Base-by-base conservation (phyloP, 2,113 vertebrate genomes). In the Cyphomyrus discorhynchus region DNA sequence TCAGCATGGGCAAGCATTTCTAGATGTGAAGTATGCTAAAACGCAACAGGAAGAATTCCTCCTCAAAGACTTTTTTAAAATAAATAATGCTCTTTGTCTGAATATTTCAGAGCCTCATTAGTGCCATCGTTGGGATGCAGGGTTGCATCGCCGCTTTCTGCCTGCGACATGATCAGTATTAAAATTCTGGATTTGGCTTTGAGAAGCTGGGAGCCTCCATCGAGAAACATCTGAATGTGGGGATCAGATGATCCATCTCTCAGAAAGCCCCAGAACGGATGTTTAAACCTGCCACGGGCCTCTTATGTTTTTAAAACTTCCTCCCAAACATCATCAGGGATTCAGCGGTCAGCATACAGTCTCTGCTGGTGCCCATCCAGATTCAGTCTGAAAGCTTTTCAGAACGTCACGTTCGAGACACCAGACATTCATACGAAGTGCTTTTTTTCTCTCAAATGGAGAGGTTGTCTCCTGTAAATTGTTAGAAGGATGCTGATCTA, bases 11-110 rank as follows among this genome's bases (percentile, higher is more conserved):
- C 45, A 87, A 27, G 5, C 50, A 87, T 87, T 45, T 53, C 50
- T 27, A 53, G 50, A 87, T 31, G n/a, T 56, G 35, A 47, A 47
- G 39, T 42, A 62, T 45, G 35, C 53, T 66, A 46, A 62, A 88
- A 88, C 24, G 6, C 85, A 87, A 56, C 85, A 52, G 85, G 85
- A 52, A 87, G 85, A 42, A 17, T 90, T 92, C 77, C 35, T 88
- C 87, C 35, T 88, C 88, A 88, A 35, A 66, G 90, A 52, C 91
- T 87, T 91, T 52, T 90, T 56, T 66, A 1, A 89, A 90, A 95
- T 94, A 92, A 95, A 95, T 95, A 93, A 95, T 95, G 92, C 93
- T 91, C 92, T 94, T 95, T 93, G 92, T 94, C 93, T 92, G 46
- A 90, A 89, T 89, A 42, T 90, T 94, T 91, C 39, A 89, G 53